phyloP scores from a whole-genome alignment of 1,140 invertebrate genomes.

The Conus ventricosus region DNA sequence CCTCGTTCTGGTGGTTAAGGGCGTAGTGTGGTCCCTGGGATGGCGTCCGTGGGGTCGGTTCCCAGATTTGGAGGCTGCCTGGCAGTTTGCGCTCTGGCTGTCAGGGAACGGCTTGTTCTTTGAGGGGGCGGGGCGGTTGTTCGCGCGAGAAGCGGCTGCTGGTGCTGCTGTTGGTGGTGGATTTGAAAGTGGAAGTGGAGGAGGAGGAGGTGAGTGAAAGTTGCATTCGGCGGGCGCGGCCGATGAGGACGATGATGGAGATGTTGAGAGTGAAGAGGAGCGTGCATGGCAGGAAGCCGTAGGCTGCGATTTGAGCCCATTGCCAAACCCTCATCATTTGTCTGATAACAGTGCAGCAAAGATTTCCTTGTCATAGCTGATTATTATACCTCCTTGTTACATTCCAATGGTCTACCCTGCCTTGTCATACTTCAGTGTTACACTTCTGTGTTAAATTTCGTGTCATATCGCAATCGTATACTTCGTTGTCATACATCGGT shows the following conservation, averaged over 20 bases:
- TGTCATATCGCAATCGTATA: no score
- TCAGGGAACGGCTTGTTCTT: not conserved
- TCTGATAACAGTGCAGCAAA: no score
- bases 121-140: no score
- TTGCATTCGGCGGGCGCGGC: not conserved
- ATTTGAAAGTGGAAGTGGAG: not conserved
- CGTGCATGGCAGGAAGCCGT: constrained; percentile 35
- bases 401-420: no score
- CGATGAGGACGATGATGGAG: constrained; percentile 32
- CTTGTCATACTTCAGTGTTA: no score
- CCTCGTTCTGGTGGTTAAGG: not conserved
- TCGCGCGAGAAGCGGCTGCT: not conserved
- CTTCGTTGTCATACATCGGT: no score
- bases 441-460: no score
- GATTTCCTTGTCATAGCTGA: no score
- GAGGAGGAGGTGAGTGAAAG: constrained; percentile 6
- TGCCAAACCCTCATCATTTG: constrained; percentile 19
- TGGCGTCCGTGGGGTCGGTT: no score
- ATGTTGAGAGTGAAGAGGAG: constrained; percentile 38
- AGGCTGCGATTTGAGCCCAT: constrained; percentile 29
- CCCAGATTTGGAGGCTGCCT: not conserved
- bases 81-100: not conserved
- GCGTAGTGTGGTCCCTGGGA: no score
- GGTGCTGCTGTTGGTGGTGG: not conserved
- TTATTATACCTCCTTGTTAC: no score